Evolutionary conservation across 2,113 vertebrate genomes (phyloP), one percentile per base, ranked within the genome.

Genomic region (Melanerpes formicivorus): DNA sequence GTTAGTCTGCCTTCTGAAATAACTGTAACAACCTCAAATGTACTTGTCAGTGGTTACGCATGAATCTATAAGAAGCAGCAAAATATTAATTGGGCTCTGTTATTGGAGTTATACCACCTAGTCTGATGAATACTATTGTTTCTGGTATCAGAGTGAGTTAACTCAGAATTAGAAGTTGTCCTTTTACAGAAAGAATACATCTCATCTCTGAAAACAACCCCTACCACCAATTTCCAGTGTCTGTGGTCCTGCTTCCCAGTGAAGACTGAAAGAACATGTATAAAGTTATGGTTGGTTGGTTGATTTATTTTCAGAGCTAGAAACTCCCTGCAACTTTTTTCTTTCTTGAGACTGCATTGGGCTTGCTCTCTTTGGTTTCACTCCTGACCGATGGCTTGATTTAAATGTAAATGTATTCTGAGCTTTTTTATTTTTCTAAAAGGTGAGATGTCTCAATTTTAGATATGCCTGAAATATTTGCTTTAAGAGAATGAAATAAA

Each of bases 401-500:
- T 89, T 75, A 93, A 83, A 66, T 67, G 30, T 73, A 79, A 88
- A 59, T 86, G n/a, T 58, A 64, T 78, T 80, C 52, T 73, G 9
- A 75, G 32, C 6, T 13, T 54, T 63, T 40, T 29, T 64, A 13
- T 56, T 29, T 27, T 66, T 19, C 46, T 52, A 42, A 58, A 73
- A 77, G 32, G 54, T 22, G 15, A 75, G 26, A 42, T 82, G 7
- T 72, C 32, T 63, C 52, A 34, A 66, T 75, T 84, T 73, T 59
- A 52, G 62, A 25, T 25, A 80, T 52, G 26, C 18, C 62, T 50
- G n/a, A 87, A 90, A 78, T 78, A 80, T 77, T 87, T 90, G 58
- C 66, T 89, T 67, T 80, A 83, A 90, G 78, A 66, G 73, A 88
- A 74, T 48, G 30, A 93, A 89, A 85, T 83, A 48, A 76, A 91